Conservation (phyloP, 2,797 vertebrate genomes). For the Girardinus metallicus region DNA sequence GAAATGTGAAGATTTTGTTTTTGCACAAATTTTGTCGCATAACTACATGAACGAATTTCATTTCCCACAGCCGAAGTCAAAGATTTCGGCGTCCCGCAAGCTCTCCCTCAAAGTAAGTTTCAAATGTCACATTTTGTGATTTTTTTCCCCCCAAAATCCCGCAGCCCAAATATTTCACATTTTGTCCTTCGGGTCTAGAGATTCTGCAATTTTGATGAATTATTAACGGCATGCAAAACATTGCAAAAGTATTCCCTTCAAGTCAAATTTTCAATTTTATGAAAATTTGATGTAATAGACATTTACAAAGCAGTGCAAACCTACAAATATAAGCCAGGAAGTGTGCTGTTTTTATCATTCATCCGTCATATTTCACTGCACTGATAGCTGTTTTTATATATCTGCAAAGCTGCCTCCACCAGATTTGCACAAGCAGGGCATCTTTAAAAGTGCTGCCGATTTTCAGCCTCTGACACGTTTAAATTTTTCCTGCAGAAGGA, state of each 20-base stretch:
- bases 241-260: neutral
- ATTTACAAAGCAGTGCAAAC: neutral
- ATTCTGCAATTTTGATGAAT: neutral
- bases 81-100: slow-evolving; percentile 96
- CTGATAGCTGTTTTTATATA: neutral
- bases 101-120: slow-evolving; percentile 91
- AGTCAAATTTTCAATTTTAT: neutral
- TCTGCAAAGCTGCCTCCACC: neutral
- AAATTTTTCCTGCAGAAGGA: too few species aligned
- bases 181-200: neutral
- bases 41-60: neutral
- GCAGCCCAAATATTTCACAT: neutral
- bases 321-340: neutral
- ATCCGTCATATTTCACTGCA: neutral
- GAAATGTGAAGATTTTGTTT: neutral
- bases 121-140: neutral
- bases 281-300: neutral
- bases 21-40: neutral
- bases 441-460: neutral
- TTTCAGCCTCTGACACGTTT: neutral
- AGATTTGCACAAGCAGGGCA: neutral
- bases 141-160: neutral
- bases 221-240: neutral
- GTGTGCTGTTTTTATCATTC: neutral
- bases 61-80: slow-evolving; percentile 90